These are phyloP conservation scores for Lacanobia oleracea DNA, from an alignment of 2,888 invertebrate species.

Conservation along the genomic window DNA sequence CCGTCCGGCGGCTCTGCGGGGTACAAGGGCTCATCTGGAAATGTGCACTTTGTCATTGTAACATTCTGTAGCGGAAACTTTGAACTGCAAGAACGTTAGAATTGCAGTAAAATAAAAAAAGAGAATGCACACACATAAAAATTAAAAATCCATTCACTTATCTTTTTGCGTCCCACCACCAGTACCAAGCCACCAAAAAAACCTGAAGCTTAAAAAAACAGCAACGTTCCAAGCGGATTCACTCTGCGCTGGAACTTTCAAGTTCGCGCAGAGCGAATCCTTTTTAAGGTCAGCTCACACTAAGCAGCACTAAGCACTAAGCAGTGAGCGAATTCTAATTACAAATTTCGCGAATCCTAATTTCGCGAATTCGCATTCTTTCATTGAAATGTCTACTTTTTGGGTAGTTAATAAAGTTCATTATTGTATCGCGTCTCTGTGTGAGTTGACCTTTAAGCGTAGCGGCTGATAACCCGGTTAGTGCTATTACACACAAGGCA, in stretches of 20 bases:
- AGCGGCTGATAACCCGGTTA: background rate
- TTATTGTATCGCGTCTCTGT: background rate
- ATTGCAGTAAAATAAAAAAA: background rate
- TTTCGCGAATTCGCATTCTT: background rate
- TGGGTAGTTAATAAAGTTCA: background rate
- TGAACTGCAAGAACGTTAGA: background rate
- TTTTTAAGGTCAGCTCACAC: background rate
- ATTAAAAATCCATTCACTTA: background rate
- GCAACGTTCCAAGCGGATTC: background rate
- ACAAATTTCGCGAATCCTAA: background rate
- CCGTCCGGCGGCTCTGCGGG: constrained; percentile 69
- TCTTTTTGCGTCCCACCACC: background rate
- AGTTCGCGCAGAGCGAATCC: background rate
- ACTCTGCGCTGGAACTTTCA: background rate
- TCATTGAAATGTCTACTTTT: background rate
- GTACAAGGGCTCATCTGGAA: constrained; percentile 30
- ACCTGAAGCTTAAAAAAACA: background rate
- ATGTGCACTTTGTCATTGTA: background rate
- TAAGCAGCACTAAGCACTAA: background rate
- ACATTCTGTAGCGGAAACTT: background rate
- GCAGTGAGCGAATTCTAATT: background rate
- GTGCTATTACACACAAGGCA: background rate
- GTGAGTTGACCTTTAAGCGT: background rate
- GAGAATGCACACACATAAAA: background rate
- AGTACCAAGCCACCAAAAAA: background rate